Conservation (phyloP, 2,113 vertebrate species). For the Tragelaphus imberbis region DNA sequence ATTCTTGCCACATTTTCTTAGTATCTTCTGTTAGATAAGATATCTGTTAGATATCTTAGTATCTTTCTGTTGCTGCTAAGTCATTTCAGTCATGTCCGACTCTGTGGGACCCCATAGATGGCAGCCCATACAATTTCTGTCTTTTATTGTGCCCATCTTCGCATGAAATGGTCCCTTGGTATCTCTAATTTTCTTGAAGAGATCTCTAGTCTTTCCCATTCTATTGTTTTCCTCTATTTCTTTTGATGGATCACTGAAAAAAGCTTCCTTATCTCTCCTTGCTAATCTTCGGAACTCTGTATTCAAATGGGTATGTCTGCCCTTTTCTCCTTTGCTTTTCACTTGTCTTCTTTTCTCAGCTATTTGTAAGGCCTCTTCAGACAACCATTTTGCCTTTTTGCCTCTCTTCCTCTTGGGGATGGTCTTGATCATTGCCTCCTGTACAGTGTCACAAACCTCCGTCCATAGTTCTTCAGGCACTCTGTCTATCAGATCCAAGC, state of each 20-base stretch:
- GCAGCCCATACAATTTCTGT: neutral
- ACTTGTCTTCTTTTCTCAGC: neutral
- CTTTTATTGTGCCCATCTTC: neutral
- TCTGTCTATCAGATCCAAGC: neutral
- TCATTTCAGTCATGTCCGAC: too few relatives aligned
- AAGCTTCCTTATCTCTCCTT: neutral
- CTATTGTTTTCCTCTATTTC: neutral
- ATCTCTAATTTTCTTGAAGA: neutral
- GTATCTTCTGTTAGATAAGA: neutral
- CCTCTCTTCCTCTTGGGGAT: neutral
- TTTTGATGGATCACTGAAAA: neutral
- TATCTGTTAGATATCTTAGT: neutral
- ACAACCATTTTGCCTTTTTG: neutral
- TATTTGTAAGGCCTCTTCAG: neutral
- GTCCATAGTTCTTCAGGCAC: neutral
- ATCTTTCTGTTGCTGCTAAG: neutral
- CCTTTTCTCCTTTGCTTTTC: neutral
- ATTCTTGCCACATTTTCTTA: neutral
- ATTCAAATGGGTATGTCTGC: neutral
- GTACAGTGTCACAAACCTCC: neutral
- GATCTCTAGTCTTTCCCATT: neutral
- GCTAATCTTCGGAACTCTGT: neutral
- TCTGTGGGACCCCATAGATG: too few relatives aligned
- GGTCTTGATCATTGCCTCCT: neutral
- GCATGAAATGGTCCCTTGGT: neutral